Base-by-base conservation (phyloP, 2,113 vertebrate species). In the Amblyopsis rosae region DNA sequence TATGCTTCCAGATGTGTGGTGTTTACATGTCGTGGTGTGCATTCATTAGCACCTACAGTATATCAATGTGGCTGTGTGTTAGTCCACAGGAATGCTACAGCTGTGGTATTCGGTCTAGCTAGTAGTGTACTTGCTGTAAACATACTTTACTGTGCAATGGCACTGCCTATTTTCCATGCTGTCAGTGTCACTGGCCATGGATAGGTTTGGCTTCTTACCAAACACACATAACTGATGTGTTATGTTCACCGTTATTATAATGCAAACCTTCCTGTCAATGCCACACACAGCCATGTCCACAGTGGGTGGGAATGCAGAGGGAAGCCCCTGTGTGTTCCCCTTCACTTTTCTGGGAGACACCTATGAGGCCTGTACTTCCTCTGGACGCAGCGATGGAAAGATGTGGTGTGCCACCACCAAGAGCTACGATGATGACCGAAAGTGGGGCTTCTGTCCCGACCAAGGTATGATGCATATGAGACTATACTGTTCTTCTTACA, bases 391-490 rank as follows among this genome's bases (percentile, higher is more conserved):
- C 0, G 98, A 99, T 0, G 95, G 95, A 48, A 98, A 98, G 75
- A 80, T 95, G 85, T 99, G 98, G 98, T 99, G 98, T 0, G 93
- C 92, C 0, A 91, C 84, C 12, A 95, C 94, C 2, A 91, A 93
- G 63, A 99, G 88, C 79, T 99, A 96, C 0, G 96, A 99, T 0
- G 96, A 98, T 0, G 97, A 99, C 84, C 95, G 95, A 76, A 97
- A 98, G 79, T 99, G 96, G 96, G 97, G 97, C 69, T 99, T 99
- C 65, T 99, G 98, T 81, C 97, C 96, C 0, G 96, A 98, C 17
- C 94, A 96, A 95, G 98, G 97, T 98, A 88, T 4, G n/a, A 15
- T 51, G 12, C 13, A 19, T 46, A 41, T 41, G 35, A 41, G 35
- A 8, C 35, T 41, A 41, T 41, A 41, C 35, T 41, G 7, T 41